phyloP scores from a whole-genome alignment of 2,797 vertebrate genomes.

The Pipistrellus kuhlii region DNA sequence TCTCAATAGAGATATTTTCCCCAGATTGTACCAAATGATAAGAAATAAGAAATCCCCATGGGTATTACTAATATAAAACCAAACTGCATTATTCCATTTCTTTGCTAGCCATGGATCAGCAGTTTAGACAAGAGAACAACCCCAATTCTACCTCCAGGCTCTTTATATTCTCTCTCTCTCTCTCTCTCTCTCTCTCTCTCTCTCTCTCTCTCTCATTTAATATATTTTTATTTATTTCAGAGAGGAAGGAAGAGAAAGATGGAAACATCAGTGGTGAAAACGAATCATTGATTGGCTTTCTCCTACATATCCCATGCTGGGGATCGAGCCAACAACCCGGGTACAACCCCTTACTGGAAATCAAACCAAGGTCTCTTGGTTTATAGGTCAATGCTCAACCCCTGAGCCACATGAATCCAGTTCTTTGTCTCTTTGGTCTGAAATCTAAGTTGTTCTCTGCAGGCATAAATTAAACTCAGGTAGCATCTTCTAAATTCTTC shows the following conservation, averaged over 20 bases:
- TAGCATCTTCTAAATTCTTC: not conserved
- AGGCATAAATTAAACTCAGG: not conserved
- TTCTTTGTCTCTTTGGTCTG: not conserved
- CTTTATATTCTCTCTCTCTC: not conserved
- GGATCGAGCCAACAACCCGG: no score
- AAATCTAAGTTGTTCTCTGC: not conserved
- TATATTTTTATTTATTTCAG: no score
- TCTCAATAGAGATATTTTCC: not conserved
- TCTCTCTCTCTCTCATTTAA: no score
- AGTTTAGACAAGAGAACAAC: not conserved
- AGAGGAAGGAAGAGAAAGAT: no score
- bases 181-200: no score
- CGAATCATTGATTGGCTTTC: no score
- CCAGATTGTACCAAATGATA: not conserved
- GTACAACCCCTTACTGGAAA: no score
- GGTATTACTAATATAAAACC: not conserved
- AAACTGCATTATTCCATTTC: not conserved
- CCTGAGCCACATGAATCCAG: no score
- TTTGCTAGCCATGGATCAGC: not conserved
- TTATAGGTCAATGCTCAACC: no score
- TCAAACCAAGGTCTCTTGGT: no score
- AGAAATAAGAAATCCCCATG: not conserved
- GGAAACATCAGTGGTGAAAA: no score
- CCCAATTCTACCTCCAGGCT: not conserved
- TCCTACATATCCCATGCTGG: no score